phyloP scores from a whole-genome alignment of 2,888 invertebrate species.

The Dysmachus trigonus region DNA sequence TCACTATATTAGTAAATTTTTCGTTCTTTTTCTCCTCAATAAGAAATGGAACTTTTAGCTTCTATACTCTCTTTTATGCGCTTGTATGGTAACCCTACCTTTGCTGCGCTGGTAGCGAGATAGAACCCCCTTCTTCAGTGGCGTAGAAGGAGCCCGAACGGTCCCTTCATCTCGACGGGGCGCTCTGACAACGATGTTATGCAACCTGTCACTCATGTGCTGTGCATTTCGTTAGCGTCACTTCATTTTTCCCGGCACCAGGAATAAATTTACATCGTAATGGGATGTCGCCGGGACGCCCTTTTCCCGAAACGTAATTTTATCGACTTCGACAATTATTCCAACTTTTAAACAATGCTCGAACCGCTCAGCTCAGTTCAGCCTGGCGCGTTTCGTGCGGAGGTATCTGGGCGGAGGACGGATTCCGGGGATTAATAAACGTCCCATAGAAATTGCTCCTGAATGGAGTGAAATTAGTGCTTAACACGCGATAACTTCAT shows the following conservation, averaged over 20 bases:
- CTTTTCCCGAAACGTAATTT: conserved; percentile 18
- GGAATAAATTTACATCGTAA: conserved; percentile 43
- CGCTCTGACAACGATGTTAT: conserved; percentile 37
- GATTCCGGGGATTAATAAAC: conserved; percentile 31
- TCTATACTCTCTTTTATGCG: no score
- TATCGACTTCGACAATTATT: conserved; percentile 43
- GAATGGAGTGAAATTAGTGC: conserved; percentile 28
- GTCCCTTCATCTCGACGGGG: conserved; percentile 1
- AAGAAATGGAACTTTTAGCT: no score
- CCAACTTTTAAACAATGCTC: conserved; percentile 32
- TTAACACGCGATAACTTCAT: conserved; percentile 42
- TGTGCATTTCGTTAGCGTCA: conserved; percentile 39
- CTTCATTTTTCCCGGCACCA: conserved; percentile 16
- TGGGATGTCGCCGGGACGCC: neutral
- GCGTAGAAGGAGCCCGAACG: no score
- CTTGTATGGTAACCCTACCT: no score
- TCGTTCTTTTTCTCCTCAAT: no score
- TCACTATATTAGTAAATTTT: no score
- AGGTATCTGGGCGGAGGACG: neutral
- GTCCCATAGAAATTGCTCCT: conserved; percentile 30
- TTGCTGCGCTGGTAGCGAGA: neutral
- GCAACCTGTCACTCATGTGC: conserved; percentile 38
- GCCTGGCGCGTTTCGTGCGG: neutral
- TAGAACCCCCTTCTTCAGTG: neutral
- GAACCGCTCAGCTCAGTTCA: neutral